Conservation (phyloP, 2,888 invertebrate species). For the Diabrotica balteata region DNA sequence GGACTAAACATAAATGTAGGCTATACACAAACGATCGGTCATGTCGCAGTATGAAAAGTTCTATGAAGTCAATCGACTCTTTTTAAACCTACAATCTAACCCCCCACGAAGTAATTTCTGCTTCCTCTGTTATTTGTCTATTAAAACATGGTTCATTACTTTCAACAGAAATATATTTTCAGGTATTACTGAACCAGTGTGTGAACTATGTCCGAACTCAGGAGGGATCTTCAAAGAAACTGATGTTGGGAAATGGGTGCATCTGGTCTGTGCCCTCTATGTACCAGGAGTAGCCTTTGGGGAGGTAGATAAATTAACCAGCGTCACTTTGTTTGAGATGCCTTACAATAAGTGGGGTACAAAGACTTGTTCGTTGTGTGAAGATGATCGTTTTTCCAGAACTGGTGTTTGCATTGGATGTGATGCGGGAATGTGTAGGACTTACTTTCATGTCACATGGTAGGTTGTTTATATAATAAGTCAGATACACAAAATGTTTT, state of each 20-base stretch:
- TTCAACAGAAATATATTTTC: constrained; percentile 8
- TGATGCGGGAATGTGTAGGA: constrained; percentile 98
- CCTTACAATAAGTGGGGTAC: constrained; percentile 97
- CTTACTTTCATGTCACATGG: constrained; percentile 98
- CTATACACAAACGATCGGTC: no score
- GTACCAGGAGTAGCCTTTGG: constrained; percentile 97
- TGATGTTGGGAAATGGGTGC: constrained; percentile 98
- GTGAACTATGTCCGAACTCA: constrained; percentile 94
- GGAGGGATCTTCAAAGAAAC: constrained; percentile 95
- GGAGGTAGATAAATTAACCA: constrained; percentile 89
- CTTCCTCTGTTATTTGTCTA: no score
- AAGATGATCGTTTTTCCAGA: constrained; percentile 83
- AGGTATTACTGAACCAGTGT: constrained; percentile 84
- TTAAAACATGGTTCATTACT: no score
- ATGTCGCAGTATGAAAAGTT: no score
- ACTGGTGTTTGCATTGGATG: constrained; percentile 97
- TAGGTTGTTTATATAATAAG: constrained; percentile 53
- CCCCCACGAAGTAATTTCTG: no score
- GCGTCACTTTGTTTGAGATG: constrained; percentile 96
- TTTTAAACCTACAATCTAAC: no score
- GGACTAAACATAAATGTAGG: no score
- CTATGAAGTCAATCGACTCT: no score
- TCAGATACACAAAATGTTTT: no score
- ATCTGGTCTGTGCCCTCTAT: constrained; percentile 94
- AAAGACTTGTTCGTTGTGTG: constrained; percentile 89